These are phyloP conservation scores for Wiebesia pumilae DNA, from an alignment of 1,140 invertebrate genomes.

Conservation along the genomic window DNA sequence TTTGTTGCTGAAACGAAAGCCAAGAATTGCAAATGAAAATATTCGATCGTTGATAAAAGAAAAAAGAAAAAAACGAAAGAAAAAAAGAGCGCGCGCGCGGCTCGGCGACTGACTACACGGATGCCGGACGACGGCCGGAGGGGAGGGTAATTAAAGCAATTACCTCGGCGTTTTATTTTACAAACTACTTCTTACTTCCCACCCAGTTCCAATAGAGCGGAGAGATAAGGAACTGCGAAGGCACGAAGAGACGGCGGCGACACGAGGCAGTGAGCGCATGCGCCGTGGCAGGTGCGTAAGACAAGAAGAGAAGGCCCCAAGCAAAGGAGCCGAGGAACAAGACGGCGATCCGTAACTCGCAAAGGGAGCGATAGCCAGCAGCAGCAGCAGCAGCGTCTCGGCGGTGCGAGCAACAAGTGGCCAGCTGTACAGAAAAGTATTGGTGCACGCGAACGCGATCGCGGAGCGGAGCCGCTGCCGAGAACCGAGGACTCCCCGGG, in stretches of 20 bases:
- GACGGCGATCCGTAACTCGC: too few species aligned
- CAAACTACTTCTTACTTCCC: not conserved
- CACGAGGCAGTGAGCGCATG: slow-evolving; percentile 1
- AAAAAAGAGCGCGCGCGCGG: too few species aligned
- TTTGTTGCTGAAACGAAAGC: too few species aligned
- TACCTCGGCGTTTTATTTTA: not conserved
- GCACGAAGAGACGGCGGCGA: not conserved
- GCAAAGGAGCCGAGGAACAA: not conserved
- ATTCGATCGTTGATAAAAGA: not conserved
- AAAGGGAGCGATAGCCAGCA: not conserved
- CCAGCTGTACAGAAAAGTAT: slow-evolving; percentile 26
- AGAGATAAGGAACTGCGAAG: not conserved
- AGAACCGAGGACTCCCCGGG: not conserved
- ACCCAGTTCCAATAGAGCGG: not conserved
- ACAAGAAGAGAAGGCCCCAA: not conserved
- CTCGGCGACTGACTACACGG: too few species aligned
- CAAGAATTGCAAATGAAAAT: not conserved
- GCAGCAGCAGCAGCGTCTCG: not conserved
- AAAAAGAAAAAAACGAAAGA: too few species aligned
- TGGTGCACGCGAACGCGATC: not conserved
- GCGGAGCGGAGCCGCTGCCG: not conserved
- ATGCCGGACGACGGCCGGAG: too few species aligned
- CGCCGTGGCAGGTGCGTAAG: slow-evolving; percentile 33
- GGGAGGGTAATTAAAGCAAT: not conserved
- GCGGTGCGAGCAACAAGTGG: slow-evolving; percentile 50